Conservation (phyloP, 2,113 vertebrate genomes). For the Oreocharis arfaki region DNA sequence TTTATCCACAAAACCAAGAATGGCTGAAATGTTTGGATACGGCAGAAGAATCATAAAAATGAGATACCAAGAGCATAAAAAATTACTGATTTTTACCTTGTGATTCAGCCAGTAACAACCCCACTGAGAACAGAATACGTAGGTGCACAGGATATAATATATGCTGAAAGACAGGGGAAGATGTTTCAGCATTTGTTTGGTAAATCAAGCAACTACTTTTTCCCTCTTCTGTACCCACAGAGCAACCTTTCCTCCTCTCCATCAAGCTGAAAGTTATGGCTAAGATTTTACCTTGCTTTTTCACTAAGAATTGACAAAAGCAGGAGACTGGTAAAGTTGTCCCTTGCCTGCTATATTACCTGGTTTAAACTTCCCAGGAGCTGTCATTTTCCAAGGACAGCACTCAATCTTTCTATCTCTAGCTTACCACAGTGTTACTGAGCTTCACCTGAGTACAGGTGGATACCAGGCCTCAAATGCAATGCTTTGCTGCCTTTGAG, state of each 20-base stretch:
- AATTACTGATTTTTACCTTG: not conserved
- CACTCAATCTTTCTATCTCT: not conserved
- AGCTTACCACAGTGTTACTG: not conserved
- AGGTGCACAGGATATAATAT: not conserved
- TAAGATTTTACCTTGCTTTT: not conserved
- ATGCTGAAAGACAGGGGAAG: not conserved
- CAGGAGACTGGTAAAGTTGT: not conserved
- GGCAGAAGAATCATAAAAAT: not conserved
- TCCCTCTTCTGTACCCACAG: not conserved
- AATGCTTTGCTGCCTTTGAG: not conserved
- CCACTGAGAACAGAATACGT: not conserved
- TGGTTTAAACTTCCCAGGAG: not conserved
- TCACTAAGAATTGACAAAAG: not conserved
- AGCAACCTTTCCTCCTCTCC: not conserved
- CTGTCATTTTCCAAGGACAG: not conserved
- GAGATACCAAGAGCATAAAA: not conserved
- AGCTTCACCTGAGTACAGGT: not conserved
- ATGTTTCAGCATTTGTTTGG: not conserved
- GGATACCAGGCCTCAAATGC: not conserved
- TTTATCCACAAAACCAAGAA: not conserved
- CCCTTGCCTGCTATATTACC: not conserved
- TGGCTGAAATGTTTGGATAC: not conserved
- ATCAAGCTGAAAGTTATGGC: not conserved
- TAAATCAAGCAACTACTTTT: not conserved
- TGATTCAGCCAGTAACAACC: not conserved